A percentile compares a stretch with the other conserved stretches of the same genome.
Conservation (phyloP, 2,113 vertebrate species). For the Danio rerio region GRCz12tu NC_133182.1:32941501-32942000, state of each 20-base stretch:
- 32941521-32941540: not conserved
- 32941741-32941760: not conserved
- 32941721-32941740: slow-evolving; percentile 6
- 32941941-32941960: slow-evolving; percentile 2
- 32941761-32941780: not conserved
- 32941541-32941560: not conserved
- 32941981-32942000: not conserved
- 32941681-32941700: not conserved
- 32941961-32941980: not conserved
- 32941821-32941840: not conserved
- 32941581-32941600: not conserved
- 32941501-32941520: not conserved
- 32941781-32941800: not conserved
- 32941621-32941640: not conserved
- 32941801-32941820: not conserved
- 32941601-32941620: not conserved
- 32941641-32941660: not conserved
- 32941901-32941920: not conserved
- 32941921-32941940: not conserved
- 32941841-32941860: not conserved
- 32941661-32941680: not conserved
- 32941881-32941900: not conserved
- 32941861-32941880: not conserved
- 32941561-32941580: not conserved
- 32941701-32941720: not conserved